A percentile compares a stretch with the other conserved stretches of the same genome.
Conservation (phyloP, 2,888 invertebrate species). For the Lasioglossum calceatum region DNA sequence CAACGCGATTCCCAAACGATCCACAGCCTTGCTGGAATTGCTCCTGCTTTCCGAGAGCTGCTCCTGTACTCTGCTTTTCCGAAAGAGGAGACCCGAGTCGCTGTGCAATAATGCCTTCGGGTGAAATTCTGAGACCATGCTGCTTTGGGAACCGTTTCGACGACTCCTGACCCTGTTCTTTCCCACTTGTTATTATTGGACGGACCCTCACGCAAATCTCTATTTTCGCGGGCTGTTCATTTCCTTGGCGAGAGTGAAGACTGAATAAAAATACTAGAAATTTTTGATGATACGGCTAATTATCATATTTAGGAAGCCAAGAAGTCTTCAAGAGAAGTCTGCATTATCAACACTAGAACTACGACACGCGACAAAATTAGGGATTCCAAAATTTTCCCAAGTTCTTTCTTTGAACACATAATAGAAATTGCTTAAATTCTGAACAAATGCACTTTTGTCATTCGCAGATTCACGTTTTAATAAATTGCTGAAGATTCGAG, state of each 20-base stretch:
- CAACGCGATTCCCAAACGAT: conserved; percentile 48
- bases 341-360: neutral
- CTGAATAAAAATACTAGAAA: neutral
- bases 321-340: neutral
- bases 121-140: neutral
- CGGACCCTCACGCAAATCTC: neutral
- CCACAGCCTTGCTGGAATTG: conserved; percentile 49
- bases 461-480: too few species aligned
- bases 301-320: neutral
- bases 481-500: neutral
- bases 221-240: neutral
- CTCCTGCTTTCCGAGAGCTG: conserved; percentile 1
- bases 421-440: neutral
- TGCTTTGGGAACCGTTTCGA: neutral
- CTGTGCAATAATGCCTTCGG: neutral
- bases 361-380: neutral
- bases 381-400: too few species aligned
- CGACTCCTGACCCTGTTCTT: neutral
- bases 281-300: neutral
- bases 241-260: neutral
- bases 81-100: neutral
- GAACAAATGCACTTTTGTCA: neutral
- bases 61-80: neutral
- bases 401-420: too few species aligned
- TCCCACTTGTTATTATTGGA: neutral